Evolutionary conservation across 2,113 vertebrate species (phyloP).

Genomic region (Sialia sialis): DNA sequence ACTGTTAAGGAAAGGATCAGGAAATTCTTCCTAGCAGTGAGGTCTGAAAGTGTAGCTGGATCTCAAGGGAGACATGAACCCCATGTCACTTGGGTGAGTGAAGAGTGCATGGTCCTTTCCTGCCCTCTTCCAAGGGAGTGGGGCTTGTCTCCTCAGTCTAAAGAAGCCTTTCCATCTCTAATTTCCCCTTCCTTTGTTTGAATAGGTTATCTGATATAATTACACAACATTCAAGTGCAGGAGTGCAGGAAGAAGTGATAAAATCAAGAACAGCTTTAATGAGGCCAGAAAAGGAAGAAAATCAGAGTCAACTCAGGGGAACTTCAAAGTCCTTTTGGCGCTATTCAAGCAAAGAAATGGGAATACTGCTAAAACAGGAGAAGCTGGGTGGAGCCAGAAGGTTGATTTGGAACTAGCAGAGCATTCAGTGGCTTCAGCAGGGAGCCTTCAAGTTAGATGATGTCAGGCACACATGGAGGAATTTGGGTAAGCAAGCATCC

Average conservation of each 20-base stretch:
- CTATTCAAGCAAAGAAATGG: not conserved
- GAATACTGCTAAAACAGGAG: not conserved
- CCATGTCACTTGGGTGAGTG: not conserved
- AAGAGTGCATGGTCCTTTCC: not conserved
- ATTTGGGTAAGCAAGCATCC: not conserved
- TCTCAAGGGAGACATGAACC: not conserved
- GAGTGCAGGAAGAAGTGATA: slow-evolving; percentile 33
- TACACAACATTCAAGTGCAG: slow-evolving; percentile 2
- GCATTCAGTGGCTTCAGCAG: not conserved
- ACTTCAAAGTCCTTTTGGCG: not conserved
- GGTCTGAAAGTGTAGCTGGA: not conserved
- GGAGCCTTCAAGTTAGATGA: not conserved
- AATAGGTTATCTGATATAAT: slow-evolving; percentile 31
- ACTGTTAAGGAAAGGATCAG: not conserved
- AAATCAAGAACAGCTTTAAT: slow-evolving; percentile 47
- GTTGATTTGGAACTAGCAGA: not conserved
- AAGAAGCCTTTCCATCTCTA: slow-evolving; percentile 17
- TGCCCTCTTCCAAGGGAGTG: not conserved
- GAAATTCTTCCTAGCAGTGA: not conserved
- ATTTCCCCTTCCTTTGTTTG: slow-evolving; percentile 38
- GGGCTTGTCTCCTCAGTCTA: not conserved
- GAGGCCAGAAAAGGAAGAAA: slow-evolving; percentile 19
- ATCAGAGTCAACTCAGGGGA: not conserved
- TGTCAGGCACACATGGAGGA: not conserved
- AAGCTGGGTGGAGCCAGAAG: not conserved